Percentiles rank a stretch among this genome's conserved stretches.
Evolutionary conservation across 2,888 invertebrate species (phyloP).

Genomic region (Amphipyra tragopoginis): DNA sequence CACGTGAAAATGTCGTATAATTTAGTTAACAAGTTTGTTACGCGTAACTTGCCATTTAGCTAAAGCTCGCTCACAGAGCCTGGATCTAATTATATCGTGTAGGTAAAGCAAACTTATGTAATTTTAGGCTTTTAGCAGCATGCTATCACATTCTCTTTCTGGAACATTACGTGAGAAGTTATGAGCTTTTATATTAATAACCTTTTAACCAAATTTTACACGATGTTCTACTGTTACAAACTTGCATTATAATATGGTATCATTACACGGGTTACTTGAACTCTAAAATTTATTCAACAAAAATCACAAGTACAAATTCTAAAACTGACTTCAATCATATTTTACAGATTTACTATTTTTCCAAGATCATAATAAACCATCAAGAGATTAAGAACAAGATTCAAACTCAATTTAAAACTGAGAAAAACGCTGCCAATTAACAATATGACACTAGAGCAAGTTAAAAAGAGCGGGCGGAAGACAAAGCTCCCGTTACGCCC

Average conservation of each 20-base stretch:
- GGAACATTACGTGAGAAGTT: constrained; percentile 28
- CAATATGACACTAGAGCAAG: constrained; percentile 65
- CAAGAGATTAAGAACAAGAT: constrained; percentile 27
- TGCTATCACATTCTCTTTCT: constrained; percentile 46
- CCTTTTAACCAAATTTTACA: constrained; percentile 26
- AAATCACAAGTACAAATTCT: not conserved
- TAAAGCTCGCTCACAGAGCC: constrained; percentile 62
- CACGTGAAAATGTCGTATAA: constrained; percentile 73
- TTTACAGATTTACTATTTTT: not conserved
- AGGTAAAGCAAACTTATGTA: constrained; percentile 57
- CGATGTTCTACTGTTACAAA: no score
- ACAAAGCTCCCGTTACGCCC: constrained; percentile 80
- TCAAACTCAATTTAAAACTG: constrained; percentile 42
- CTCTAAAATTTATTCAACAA: not conserved
- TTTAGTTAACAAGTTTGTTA: constrained; percentile 75
- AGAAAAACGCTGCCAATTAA: constrained; percentile 65
- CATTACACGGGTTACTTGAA: not conserved
- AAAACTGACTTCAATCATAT: not conserved
- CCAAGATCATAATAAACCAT: constrained; percentile 19
- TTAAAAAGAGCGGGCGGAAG: constrained; percentile 73
- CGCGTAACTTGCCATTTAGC: constrained; percentile 71
- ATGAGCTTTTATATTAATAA: constrained; percentile 36
- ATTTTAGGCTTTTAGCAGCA: constrained; percentile 59
- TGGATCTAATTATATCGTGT: constrained; percentile 66
- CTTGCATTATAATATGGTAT: constrained; percentile 2